These are phyloP conservation scores for Eonycteris spelaea DNA, from an alignment of 2,113 vertebrate species.

Conservation along the genomic window DNA sequence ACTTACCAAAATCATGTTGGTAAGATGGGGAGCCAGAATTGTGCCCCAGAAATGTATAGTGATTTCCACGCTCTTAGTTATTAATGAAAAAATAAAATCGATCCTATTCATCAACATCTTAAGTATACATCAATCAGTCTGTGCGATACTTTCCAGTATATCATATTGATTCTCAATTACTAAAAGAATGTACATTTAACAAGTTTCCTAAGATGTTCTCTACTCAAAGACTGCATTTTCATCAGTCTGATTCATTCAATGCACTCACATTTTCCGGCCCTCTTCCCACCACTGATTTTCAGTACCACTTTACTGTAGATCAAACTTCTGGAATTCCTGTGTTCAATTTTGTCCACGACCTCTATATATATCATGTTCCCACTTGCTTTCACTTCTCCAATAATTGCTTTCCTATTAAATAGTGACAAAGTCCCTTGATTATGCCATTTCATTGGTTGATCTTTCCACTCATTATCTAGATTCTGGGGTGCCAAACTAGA, in stretches of 20 bases:
- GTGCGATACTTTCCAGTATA: background rate
- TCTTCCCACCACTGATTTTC: background rate
- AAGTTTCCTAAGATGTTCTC: background rate
- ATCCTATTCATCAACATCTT: background rate
- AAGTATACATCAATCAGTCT: background rate
- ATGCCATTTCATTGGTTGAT: background rate
- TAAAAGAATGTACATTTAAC: background rate
- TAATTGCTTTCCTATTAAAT: background rate
- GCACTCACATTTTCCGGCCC: background rate
- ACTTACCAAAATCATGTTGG: background rate
- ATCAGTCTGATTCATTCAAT: background rate
- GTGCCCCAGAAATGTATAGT: background rate
- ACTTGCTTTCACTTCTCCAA: background rate
- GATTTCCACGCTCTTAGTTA: background rate
- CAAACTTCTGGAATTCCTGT: background rate
- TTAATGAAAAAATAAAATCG: background rate
- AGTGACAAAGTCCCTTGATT: background rate
- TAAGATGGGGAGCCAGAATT: background rate
- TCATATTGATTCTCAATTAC: background rate
- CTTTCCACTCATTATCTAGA: background rate
- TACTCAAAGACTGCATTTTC: background rate
- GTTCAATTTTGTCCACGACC: background rate
- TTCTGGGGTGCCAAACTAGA: background rate
- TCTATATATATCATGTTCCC: background rate
- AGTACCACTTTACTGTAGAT: background rate